phyloP scores from a whole-genome alignment of 2,113 vertebrate genomes.

The Amazona vittata region DNA sequence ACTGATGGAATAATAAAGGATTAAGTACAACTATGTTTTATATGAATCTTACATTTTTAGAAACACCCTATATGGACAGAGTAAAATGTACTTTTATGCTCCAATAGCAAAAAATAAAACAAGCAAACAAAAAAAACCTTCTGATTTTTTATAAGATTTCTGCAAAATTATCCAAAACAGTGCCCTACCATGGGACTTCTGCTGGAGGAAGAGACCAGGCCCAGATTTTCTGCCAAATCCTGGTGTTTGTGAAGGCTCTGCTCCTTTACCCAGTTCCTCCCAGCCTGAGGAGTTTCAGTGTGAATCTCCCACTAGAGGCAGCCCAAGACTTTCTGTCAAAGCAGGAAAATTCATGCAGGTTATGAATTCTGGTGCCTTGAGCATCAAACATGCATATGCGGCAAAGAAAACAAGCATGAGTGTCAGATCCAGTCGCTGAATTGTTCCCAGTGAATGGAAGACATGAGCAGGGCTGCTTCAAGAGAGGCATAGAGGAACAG shows the following conservation, averaged over 20 bases:
- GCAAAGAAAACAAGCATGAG: not conserved
- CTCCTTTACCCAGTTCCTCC: not conserved
- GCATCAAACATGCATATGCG: not conserved
- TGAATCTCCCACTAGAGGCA: not conserved
- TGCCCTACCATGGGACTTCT: accelerated
- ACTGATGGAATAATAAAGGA: not conserved
- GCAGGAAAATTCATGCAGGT: not conserved
- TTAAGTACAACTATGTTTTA: not conserved
- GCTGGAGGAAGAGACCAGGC: not conserved
- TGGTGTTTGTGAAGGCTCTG: not conserved
- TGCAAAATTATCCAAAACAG: not conserved
- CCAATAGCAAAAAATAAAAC: not conserved
- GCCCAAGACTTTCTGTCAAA: not conserved
- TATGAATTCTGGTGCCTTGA: not conserved
- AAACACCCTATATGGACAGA: not conserved
- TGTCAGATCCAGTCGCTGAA: not conserved
- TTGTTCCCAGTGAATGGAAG: not conserved
- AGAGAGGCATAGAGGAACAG: not conserved
- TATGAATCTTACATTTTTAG: not conserved
- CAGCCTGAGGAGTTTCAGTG: not conserved
- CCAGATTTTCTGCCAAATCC: not conserved
- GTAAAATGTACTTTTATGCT: not conserved
- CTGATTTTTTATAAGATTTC: not conserved
- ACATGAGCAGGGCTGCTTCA: not conserved
- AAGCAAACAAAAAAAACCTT: accelerated